phyloP scores from a whole-genome alignment of 2,113 vertebrate genomes.

The Microtus oregoni region DNA sequence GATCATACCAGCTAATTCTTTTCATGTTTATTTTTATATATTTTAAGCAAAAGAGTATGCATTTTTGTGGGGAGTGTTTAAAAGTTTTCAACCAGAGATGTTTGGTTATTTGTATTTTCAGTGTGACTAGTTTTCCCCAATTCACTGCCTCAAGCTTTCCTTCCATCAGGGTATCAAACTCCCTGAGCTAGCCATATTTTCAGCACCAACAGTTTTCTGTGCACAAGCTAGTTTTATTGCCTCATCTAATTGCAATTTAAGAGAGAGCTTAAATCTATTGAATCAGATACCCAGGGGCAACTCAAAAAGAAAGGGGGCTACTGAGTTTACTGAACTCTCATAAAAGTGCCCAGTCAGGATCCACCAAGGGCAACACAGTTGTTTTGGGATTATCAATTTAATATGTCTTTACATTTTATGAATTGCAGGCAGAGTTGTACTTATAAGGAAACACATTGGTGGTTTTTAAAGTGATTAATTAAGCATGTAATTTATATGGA shows the following conservation, averaged over 20 bases:
- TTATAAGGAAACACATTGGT: slow-evolving; percentile 79
- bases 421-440: slow-evolving; percentile 76
- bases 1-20: not conserved
- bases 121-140: not conserved
- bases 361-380: slow-evolving; percentile 73
- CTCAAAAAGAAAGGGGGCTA: slow-evolving; percentile 72
- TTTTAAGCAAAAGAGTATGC: slow-evolving; percentile 20
- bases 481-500: slow-evolving; percentile 85
- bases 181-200: slow-evolving; percentile 54
- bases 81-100: not conserved
- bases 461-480: slow-evolving; percentile 86
- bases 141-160: not conserved
- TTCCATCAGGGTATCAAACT: slow-evolving; percentile 15
- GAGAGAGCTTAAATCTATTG: slow-evolving; percentile 82
- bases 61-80: not conserved
- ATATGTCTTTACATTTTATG: slow-evolving; percentile 81
- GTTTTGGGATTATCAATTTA: slow-evolving; percentile 77
- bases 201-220: not conserved
- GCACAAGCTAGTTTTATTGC: slow-evolving; percentile 64
- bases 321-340: slow-evolving; percentile 74
- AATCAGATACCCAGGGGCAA: slow-evolving; percentile 78
- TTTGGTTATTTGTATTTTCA: slow-evolving; percentile 58
- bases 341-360: slow-evolving; percentile 68
- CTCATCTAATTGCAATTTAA: slow-evolving; percentile 77
- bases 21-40: slow-evolving; percentile 37